Evolutionary conservation across 2,113 vertebrate species (phyloP).

Genomic region (Oryzias woworae): DNA sequence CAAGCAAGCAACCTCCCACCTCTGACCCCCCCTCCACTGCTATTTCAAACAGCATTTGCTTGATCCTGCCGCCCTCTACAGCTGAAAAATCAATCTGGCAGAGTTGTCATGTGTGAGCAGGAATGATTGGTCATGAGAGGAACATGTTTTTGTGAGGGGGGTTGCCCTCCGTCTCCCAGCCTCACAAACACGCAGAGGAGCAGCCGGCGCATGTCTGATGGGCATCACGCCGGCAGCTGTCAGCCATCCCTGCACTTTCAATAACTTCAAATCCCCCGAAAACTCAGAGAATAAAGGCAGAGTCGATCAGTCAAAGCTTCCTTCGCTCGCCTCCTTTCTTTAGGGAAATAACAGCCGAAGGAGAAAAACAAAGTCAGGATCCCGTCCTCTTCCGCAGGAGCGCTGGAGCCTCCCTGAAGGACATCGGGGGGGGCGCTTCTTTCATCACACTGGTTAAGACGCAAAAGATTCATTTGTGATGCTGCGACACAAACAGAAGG

Average conservation of each 20-base stretch:
- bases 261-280: conserved; percentile 71
- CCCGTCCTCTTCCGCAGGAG: conserved; percentile 49
- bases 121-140: conserved; percentile 55
- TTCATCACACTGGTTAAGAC: conserved; percentile 58
- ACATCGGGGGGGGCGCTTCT: conserved; percentile 40
- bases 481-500: conserved; percentile 41
- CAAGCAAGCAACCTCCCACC: conserved; percentile 40
- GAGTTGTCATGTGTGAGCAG: conserved; percentile 62
- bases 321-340: conserved; percentile 55
- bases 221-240: conserved; percentile 56
- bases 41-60: conserved; percentile 63
- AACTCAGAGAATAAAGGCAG: conserved; percentile 65
- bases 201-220: conserved; percentile 29
- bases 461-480: conserved; percentile 60
- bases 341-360: conserved; percentile 72
- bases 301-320: conserved; percentile 70
- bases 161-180: conserved; percentile 19
- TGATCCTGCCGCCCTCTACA: conserved; percentile 62
- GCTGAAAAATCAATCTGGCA: conserved; percentile 64
- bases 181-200: conserved; percentile 2
- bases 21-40: conserved; percentile 14
- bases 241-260: conserved; percentile 65
- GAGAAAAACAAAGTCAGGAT: conserved; percentile 71
- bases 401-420: conserved; percentile 43
- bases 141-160: conserved; percentile 34